A percentile compares a stretch with the other conserved stretches of the same genome.
phyloP scores from a whole-genome alignment of 2,113 vertebrate genomes.

The Larimichthys crocea region DNA sequence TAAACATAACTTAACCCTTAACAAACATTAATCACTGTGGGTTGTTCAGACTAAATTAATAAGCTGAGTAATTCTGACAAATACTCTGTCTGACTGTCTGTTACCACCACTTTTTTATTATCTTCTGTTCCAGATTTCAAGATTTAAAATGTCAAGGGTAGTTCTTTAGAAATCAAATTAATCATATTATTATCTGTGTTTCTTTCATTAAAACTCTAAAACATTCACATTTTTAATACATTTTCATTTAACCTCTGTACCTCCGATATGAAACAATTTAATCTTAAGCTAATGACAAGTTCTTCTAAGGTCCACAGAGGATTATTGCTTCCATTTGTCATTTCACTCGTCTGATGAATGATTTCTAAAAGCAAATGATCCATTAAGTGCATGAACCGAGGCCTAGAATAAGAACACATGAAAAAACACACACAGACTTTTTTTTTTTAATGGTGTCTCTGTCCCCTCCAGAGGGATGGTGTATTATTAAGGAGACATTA shows the following conservation, averaged over 20 bases:
- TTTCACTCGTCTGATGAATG: conserved; percentile 30
- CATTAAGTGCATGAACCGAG: conserved; percentile 37
- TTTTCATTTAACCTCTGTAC: neutral
- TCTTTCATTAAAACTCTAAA: neutral
- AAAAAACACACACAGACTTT: neutral
- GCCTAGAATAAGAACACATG: conserved; percentile 24
- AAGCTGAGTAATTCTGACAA: too few species aligned
- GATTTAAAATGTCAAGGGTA: neutral
- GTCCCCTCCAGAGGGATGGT: conserved; percentile 24
- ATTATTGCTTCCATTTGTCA: conserved; percentile 48
- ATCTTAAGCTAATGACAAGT: conserved; percentile 28
- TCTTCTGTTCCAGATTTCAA: neutral
- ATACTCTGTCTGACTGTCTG: too few species aligned
- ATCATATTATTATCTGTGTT: neutral
- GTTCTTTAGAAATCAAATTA: neutral
- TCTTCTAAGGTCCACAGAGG: neutral
- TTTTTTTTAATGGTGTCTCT: conserved; percentile 34
- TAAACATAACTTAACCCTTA: too few species aligned
- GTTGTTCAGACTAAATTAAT: too few species aligned
- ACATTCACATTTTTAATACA: neutral
- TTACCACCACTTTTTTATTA: neutral
- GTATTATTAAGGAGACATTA: conserved; percentile 62
- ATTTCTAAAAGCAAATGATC: conserved; percentile 56
- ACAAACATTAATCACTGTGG: too few species aligned
- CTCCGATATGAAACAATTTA: conserved; percentile 35